These are phyloP conservation scores for Paraplagusia blochii DNA, from an alignment of 2,113 vertebrate species.

Conservation along the genomic window DNA sequence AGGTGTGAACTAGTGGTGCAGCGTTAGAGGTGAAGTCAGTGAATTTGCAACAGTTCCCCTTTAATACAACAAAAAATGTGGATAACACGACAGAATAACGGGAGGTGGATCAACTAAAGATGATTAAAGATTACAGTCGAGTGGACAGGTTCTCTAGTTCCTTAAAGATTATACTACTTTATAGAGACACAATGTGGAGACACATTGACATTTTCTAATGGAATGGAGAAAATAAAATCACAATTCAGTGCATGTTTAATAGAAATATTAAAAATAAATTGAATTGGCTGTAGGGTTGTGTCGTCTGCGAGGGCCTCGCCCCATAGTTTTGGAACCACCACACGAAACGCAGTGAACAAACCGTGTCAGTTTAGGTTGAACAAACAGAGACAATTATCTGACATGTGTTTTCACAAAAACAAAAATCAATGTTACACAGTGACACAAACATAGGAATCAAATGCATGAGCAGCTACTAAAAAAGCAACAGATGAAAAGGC, in stretches of 20 bases:
- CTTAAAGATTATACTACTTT: too few relatives aligned
- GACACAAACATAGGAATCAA: constrained; percentile 35
- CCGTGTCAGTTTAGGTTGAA: too few relatives aligned
- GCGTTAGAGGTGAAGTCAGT: constrained; percentile 39
- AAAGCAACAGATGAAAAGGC: constrained; percentile 28
- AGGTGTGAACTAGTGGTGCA: not conserved
- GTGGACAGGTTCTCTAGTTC: too few relatives aligned
- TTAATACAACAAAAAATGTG: constrained; percentile 71
- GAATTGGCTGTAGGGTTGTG: too few relatives aligned
- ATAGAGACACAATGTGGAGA: constrained; percentile 17
- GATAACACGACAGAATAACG: constrained; percentile 22
- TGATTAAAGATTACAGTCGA: too few relatives aligned
- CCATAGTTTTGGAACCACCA: too few relatives aligned
- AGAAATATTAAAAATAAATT: too few relatives aligned
- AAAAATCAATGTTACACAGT: not conserved
- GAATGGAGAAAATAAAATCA: constrained; percentile 14
- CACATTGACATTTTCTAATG: constrained; percentile 8
- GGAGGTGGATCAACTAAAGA: constrained; percentile 37
- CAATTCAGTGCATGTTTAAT: constrained; percentile 6
- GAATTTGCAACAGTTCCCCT: constrained; percentile 73
- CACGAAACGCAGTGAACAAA: too few relatives aligned
- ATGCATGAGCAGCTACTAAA: constrained; percentile 30
- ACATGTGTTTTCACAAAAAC: too few relatives aligned
- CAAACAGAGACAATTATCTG: too few relatives aligned
- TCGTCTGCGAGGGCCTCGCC: too few relatives aligned